Conservation (phyloP, 2,797 vertebrate species). For the Aotus griseimembra region DNA sequence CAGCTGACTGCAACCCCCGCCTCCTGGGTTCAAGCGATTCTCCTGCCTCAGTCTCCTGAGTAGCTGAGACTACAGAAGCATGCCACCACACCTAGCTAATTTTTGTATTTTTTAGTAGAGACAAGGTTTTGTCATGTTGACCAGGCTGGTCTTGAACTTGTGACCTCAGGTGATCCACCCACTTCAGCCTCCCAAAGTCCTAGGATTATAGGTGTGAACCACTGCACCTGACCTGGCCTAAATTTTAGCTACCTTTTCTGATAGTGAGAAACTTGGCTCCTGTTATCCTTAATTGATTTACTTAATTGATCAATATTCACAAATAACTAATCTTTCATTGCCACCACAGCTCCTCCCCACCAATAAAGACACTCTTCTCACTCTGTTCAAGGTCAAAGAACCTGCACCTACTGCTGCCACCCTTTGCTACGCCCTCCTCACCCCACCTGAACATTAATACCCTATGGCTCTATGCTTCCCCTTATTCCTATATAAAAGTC, state of each 20-base stretch:
- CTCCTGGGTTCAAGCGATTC: no score
- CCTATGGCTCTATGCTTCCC: neutral
- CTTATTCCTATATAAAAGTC: neutral
- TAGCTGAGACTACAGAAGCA: no score
- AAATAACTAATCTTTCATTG: neutral
- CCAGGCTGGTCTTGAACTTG: no score
- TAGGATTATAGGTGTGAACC: no score
- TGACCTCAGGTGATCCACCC: no score
- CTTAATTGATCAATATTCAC: neutral
- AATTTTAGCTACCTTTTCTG: neutral
- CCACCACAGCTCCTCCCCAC: neutral
- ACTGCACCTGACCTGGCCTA: no score
- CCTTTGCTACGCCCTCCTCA: neutral
- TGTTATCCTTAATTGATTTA: neutral
- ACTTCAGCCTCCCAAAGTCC: no score
- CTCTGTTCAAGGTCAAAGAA: neutral
- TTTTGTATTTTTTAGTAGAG: no score
- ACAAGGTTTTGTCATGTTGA: no score
- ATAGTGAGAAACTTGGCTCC: neutral
- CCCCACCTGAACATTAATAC: neutral
- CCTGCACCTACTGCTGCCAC: neutral
- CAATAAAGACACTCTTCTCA: neutral
- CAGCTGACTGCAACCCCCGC: no score
- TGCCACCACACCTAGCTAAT: no score
- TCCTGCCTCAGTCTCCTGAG: no score